These are phyloP conservation scores for Pygoscelis adeliae DNA, from an alignment of 2,113 vertebrate species.

Conservation along the genomic window DNA sequence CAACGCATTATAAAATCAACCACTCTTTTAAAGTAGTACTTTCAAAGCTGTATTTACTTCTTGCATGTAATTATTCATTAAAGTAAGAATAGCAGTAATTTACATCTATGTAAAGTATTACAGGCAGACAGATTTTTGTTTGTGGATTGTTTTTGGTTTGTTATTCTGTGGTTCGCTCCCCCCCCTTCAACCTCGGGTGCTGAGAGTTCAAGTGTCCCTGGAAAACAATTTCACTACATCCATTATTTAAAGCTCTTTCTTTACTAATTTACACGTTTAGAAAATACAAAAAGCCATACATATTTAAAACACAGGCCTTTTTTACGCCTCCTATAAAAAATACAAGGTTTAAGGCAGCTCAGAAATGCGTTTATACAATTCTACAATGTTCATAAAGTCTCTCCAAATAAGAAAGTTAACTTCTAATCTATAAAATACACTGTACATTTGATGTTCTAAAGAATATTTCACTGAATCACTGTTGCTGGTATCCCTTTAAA, in stretches of 20 bases:
- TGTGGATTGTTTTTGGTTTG: conserved; percentile 27
- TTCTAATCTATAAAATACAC: conserved; percentile 91
- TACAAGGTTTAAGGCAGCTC: conserved; percentile 91
- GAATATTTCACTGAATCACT: conserved; percentile 64
- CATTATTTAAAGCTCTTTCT: conserved; percentile 80
- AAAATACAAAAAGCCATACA: conserved; percentile 81
- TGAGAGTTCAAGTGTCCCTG: conserved; percentile 45
- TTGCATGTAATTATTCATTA: conserved; percentile 73
- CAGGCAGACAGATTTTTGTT: conserved; percentile 34
- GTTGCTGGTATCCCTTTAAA: conserved; percentile 80
- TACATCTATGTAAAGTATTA: conserved; percentile 57
- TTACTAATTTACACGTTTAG: conserved; percentile 80
- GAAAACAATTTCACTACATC: conserved; percentile 65
- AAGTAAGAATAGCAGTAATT: conserved; percentile 69
- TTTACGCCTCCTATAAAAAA: conserved; percentile 91
- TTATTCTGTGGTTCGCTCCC: background rate
- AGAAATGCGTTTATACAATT: conserved; percentile 90
- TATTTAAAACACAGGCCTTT: conserved; percentile 82
- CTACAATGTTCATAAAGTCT: conserved; percentile 91
- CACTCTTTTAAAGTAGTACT: conserved; percentile 48
- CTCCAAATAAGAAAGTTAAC: conserved; percentile 86
- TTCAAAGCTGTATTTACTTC: conserved; percentile 73
- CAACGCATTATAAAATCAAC: conserved; percentile 55
- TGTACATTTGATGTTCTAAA: conserved; percentile 83
- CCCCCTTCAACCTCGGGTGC: background rate